Conservation (phyloP, 1,140 invertebrate genomes). For the Drosophila setifemur region DNA sequence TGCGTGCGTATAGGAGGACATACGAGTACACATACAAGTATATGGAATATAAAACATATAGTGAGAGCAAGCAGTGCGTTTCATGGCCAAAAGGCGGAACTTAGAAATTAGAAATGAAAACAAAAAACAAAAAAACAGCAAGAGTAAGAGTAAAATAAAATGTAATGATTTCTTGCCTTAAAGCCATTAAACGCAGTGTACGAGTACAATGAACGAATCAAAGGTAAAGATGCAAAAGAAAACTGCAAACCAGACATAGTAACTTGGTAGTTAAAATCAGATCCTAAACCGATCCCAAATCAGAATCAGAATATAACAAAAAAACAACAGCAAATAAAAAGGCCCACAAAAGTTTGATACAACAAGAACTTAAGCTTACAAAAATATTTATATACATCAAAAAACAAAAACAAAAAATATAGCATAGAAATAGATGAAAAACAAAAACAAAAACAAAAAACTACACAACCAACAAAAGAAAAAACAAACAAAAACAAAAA, state of each 20-base stretch:
- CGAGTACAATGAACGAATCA: background rate
- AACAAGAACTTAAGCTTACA: slow-evolving; percentile 31
- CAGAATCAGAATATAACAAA: no score
- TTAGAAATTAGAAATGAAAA: no score
- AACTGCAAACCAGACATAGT: background rate
- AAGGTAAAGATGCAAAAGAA: background rate
- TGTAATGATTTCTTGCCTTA: slow-evolving; percentile 12
- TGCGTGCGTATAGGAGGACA: slow-evolving; percentile 16
- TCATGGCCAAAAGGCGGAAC: background rate
- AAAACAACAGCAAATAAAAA: slow-evolving; percentile 4
- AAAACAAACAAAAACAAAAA: slow-evolving; percentile 16
- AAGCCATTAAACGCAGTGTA: slow-evolving; percentile 10
- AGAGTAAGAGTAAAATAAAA: no score
- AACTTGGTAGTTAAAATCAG: slow-evolving; percentile 31
- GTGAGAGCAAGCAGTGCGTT: slow-evolving; percentile 15
- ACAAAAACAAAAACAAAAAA: slow-evolving; percentile 4
- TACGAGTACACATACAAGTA: background rate
- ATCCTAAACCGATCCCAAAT: no score
- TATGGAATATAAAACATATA: background rate
- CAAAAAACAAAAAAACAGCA: no score
- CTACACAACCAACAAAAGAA: background rate
- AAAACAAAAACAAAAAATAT: background rate
- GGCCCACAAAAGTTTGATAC: slow-evolving; percentile 14
- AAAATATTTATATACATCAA: slow-evolving; percentile 48
- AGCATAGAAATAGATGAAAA: slow-evolving; percentile 6